Base-by-base conservation (phyloP, 2,888 invertebrate species). In the Lepidochitona cinerea region DNA sequence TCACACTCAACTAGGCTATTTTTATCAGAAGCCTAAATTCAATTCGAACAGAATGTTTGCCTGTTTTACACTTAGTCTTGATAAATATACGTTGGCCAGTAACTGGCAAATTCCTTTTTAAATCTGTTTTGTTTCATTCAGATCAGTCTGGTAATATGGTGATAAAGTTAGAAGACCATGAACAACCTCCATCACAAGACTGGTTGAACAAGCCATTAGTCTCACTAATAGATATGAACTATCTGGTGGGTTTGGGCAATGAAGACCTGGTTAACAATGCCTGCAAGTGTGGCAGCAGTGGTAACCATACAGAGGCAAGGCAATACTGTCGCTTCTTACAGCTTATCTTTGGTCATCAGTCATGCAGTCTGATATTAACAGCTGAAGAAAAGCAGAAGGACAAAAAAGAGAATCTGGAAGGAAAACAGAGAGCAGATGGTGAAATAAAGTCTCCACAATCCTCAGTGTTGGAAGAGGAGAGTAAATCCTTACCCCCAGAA, bases 131-230 rank as follows among this genome's bases (percentile, higher is more conserved):
- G 9, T 41, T 41, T 41, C 23, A n/a, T 49, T 49, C 7, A n/a
- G 18, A 7, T 33, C 65, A 37, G 12, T 53, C 52, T 52, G 68
- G 54, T 9, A 53, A 72, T 14, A 6, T 72, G 29, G 85, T 87
- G 14, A 83, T 82, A 35, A 86, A 85, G 64, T 74, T 87, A 23
- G 83, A 82, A 41, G 86, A 86, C 64, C 79, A 84, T 73, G 87
- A 87, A 53, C 87, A 87, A 75, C 70, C 84, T 37, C 85, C 83
- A 14, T 66, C 66, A n/a, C n/a, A 12, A 14, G 66, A 36, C 1
- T 18, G 23, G 23, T 14, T 29, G 5, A 59, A 23, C 26, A 32
- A 59, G 29, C 59, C 26, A 23, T 26, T 59, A 4, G 59, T 59
- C 3, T 29, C 59, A 2, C 59, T 59, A 2, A 59, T 59, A 4